Base-by-base conservation (phyloP, 2,113 vertebrate genomes). In the Neotragus moschatus region DNA sequence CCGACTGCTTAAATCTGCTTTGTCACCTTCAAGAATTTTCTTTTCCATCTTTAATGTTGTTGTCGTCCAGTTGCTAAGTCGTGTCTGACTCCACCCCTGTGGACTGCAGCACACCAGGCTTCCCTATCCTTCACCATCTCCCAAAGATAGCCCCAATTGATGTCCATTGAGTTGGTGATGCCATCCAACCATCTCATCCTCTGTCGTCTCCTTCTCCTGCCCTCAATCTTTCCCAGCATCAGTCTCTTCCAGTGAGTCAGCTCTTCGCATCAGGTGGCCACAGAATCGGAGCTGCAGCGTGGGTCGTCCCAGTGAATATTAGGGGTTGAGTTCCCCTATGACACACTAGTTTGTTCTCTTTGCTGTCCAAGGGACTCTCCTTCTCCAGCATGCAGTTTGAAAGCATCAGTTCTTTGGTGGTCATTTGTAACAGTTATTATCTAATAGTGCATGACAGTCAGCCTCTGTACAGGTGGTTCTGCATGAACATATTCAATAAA, bases 11-110 rank as follows among this genome's bases (percentile, higher is more conserved):
- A 90, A 39, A 87, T 79, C 55, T 36, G 10, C 21, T 61, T 14
- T 92, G 45, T 39, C 56, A 87, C 3, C 79, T 92, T 84, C 12
- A 7, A 60, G 73, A 88, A 61, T 5, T 60, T 60, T 39, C 14
- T 77, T 82, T 55, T 86, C 9, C 5, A 43, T 49, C 53, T 79
- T 55, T 77, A 53, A n/a, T 88, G 33, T 43, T 25, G 66, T 43
- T 88, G 28, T 7, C 13, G 0, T 75, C 26, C 6, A 75, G 12
- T 15, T 39, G 70, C 39, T 14, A 39, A 75, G 23, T 43, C 2
- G 0, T 43, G 39, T 75, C 36, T 0, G 0, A 75, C 39, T 75
- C 70, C 7, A 26, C 39, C 39, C 12, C 23, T 3, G 0, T 75
- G 36, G 36, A 75, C 36, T 43, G 23, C 12, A 43, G 70, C 23